These are phyloP conservation scores for Mesorhabditis belari DNA, from an alignment of 2,888 invertebrate species.

Conservation along the genomic window DNA sequence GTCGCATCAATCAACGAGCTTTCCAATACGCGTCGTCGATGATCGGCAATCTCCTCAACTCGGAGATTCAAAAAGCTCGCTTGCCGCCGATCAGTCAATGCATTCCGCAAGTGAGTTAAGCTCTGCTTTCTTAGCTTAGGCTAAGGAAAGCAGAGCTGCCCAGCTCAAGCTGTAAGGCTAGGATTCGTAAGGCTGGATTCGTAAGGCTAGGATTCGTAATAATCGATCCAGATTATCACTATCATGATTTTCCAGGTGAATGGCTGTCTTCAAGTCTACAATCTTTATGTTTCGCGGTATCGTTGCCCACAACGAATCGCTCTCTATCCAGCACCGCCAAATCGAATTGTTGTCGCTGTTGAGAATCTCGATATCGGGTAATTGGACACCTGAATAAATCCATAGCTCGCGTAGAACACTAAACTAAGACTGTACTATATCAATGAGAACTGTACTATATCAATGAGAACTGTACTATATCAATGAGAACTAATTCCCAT, in stretches of 20 bases:
- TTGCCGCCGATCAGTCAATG: conserved; percentile 46
- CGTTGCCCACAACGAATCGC: conserved; percentile 45
- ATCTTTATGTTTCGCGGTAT: conserved; percentile 46
- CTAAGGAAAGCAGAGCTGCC: no score
- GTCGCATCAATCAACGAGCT: conserved; percentile 39
- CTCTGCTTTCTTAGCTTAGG: not conserved
- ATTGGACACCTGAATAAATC: not conserved
- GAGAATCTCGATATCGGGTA: conserved; percentile 49
- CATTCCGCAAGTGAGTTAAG: conserved; percentile 33
- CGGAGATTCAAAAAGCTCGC: conserved; percentile 42
- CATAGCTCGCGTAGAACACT: not conserved
- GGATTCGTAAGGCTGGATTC: no score
- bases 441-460: not conserved
- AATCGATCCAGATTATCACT: no score
- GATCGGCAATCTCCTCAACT: conserved; percentile 34
- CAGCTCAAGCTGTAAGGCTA: no score
- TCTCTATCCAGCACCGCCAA: conserved; percentile 47
- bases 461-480: not conserved
- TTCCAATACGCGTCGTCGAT: conserved; percentile 45
- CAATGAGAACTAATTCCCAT: not conserved
- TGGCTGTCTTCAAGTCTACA: conserved; percentile 48
- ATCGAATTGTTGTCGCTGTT: conserved; percentile 41
- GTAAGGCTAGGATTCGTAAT: no score
- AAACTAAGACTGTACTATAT: not conserved
- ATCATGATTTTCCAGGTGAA: conserved; percentile 23